phyloP scores from a whole-genome alignment of 2,113 vertebrate species.

The Bubo bubo region DNA sequence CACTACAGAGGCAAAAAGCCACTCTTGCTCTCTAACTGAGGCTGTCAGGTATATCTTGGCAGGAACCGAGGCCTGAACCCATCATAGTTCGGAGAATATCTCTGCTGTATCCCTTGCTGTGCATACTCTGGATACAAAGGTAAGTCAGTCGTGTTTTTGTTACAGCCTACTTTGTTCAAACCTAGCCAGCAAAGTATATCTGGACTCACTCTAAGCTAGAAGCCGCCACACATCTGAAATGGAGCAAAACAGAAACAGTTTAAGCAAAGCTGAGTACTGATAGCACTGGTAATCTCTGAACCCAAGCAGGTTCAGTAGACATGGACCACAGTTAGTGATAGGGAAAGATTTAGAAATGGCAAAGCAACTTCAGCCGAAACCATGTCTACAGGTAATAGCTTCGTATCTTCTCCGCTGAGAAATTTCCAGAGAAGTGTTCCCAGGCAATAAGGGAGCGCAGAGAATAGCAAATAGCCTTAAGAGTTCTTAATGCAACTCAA shows the following conservation, averaged over 20 bases:
- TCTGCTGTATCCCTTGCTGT: background rate
- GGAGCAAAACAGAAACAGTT: background rate
- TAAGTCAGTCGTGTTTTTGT: background rate
- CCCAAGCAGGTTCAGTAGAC: background rate
- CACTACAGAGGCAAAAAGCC: background rate
- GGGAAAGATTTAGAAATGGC: background rate
- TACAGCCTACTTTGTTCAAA: background rate
- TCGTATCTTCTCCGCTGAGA: background rate
- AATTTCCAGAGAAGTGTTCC: background rate
- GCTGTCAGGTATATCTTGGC: fast-evolving
- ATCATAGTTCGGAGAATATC: fast-evolving
- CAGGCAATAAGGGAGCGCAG: background rate
- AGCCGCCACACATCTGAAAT: background rate
- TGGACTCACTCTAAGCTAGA: background rate
- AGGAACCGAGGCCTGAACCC: background rate
- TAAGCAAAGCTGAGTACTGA: background rate
- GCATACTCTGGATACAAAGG: background rate
- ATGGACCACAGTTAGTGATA: background rate
- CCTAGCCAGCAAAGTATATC: background rate
- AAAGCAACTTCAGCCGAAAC: background rate
- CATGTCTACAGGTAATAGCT: background rate
- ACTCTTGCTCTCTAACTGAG: background rate
- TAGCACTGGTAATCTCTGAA: background rate
- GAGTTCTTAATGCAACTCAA: background rate
- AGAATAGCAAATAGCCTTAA: background rate